These are phyloP conservation scores for Oreochromis mossambicus DNA, from an alignment of 2,797 vertebrate genomes.

Conservation along the genomic window DNA sequence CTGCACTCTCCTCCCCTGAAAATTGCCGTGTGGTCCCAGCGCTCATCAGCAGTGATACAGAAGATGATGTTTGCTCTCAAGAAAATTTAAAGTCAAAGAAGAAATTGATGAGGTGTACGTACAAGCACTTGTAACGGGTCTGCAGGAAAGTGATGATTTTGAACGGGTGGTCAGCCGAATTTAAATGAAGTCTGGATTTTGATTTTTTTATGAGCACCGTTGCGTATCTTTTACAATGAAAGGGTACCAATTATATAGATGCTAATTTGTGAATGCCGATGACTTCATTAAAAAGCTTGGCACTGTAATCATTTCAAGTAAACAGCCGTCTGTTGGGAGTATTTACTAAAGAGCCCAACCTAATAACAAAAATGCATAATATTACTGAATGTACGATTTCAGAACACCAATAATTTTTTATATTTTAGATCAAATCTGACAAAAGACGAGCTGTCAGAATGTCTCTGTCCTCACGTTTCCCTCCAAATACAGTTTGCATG, in stretches of 20 bases:
- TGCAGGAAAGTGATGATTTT: background rate
- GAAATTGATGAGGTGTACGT: background rate
- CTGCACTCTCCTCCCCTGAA: background rate
- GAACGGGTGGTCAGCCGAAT: rapidly evolving
- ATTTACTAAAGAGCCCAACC: background rate
- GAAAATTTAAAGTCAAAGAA: background rate
- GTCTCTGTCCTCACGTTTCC: background rate
- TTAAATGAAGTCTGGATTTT: background rate
- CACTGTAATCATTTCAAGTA: background rate
- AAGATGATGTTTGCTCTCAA: background rate
- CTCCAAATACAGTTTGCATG: background rate
- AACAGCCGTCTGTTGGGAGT: background rate
- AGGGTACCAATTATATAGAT: background rate
- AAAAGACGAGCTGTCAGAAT: background rate
- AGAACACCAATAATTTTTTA: background rate
- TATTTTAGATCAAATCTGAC: background rate
- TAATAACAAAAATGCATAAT: rapidly evolving
- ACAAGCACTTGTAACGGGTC: background rate
- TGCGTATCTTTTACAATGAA: rapidly evolving
- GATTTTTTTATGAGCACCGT: background rate
- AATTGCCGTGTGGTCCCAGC: background rate
- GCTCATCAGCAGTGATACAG: background rate
- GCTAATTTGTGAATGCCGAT: background rate
- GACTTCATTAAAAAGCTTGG: background rate
- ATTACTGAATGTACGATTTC: rapidly evolving